phyloP scores from a whole-genome alignment of 1,140 invertebrate species.

The Euglossa dilemma region DNA sequence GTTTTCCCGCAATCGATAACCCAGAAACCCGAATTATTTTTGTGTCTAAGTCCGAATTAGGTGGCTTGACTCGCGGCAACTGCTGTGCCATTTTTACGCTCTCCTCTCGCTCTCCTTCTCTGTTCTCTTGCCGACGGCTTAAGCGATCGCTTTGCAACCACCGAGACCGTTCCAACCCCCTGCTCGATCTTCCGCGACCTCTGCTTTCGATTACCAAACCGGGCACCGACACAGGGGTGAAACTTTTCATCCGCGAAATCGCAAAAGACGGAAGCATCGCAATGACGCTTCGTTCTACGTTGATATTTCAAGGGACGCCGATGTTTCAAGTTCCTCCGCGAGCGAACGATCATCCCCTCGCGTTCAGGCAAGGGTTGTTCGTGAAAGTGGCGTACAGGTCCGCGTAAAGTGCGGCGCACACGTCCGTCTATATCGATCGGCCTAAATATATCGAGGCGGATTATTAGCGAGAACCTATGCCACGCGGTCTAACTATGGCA shows the following conservation, averaged over 20 bases:
- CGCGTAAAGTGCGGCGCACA: constrained; percentile 46
- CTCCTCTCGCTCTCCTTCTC: neutral
- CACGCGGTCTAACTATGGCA: constrained; percentile 57
- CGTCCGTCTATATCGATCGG: constrained; percentile 66
- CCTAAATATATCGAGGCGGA: constrained; percentile 67
- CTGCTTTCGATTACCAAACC: neutral
- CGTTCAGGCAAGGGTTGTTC: neutral
- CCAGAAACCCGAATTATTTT: constrained; percentile 39
- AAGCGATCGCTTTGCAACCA: neutral
- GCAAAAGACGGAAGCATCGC: no score
- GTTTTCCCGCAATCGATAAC: constrained; percentile 25
- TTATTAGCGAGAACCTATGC: constrained; percentile 61
- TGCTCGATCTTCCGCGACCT: neutral
- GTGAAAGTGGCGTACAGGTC: constrained; percentile 37
- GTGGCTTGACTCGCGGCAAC: neutral
- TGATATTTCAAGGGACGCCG: neutral
- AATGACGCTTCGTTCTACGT: no score
- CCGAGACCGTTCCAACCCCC: neutral
- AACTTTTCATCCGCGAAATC: neutral
- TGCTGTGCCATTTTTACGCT: constrained; percentile 11
- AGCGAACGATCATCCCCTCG: neutral
- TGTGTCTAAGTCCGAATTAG: constrained; percentile 4
- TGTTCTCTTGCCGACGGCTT: neutral
- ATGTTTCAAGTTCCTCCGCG: neutral
- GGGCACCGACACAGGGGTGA: no score